A percentile compares a stretch with the other conserved stretches of the same genome.
Conservation (phyloP, 2,888 invertebrate species). For the Pachliopta kotzebuea region DNA sequence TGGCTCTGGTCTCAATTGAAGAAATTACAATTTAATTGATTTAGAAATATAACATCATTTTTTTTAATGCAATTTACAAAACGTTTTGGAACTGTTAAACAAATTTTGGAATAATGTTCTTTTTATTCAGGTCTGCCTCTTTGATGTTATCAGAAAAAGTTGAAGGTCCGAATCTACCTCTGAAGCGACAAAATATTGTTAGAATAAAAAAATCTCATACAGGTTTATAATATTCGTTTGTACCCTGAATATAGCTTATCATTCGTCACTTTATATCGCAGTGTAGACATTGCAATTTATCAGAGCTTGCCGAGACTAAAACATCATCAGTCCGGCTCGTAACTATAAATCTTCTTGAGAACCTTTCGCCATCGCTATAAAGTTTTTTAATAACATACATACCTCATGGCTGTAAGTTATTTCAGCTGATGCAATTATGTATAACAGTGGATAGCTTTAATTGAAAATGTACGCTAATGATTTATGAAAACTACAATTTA, state of each 20-base stretch:
- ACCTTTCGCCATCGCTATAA: neutral
- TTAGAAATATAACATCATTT: too few species aligned
- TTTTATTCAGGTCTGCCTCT: neutral
- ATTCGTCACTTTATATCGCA: neutral
- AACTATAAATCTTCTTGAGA: neutral
- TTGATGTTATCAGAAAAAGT: neutral
- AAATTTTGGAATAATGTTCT: neutral
- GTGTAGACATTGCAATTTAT: conserved; percentile 2
- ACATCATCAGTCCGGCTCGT: neutral
- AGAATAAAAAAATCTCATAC: too few species aligned
- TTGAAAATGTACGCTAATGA: neutral
- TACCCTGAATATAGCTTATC: neutral
- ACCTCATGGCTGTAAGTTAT: neutral
- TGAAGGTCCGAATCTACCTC: neutral
- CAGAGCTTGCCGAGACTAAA: neutral
- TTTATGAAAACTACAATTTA: too few species aligned
- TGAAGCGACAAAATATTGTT: neutral
- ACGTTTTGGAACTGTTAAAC: neutral
- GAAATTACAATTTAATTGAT: too few species aligned
- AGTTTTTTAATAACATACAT: conserved; percentile 1
- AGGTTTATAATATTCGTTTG: neutral
- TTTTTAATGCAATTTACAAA: neutral
- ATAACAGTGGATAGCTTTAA: neutral
- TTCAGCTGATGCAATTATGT: neutral
- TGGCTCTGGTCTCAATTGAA: neutral